Evolutionary conservation across 1,140 invertebrate genomes (phyloP), one percentile per base, ranked within the genome.

Genomic region (Choristoneura fumiferana): DNA sequence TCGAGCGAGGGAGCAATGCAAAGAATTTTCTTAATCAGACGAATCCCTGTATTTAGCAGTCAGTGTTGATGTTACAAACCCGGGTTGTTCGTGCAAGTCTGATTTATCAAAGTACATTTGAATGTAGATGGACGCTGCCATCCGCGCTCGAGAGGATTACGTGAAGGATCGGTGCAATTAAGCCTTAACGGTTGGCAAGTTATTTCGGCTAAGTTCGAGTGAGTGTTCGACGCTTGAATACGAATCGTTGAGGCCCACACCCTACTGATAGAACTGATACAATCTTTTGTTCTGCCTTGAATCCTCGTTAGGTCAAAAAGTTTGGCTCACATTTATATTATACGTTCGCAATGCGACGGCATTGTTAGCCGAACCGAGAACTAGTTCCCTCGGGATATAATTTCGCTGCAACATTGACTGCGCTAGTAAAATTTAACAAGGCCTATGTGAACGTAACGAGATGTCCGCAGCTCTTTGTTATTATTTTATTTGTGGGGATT

Each of bases 381-480:
- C 43, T 49, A 49, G 22, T 17, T 18, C 43, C 43, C 43, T 49
- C 8, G 43, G 43, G 43, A 49, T 29, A 49, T 49, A 33, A 49
- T 49, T 49, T 49, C 22, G 17, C 43, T 49, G 40, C 17, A 49
- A 49, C 43, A 29, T 33, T 49, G n/a, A n/a, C 12, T 6, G 18
- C n/a, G 43, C 43, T 13, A 49, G 22, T 49, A 49, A 49, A 49
- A 49, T 49, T 49, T 49, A 49, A 49, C 43, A 49, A 49, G 43
- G 43, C 10, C 43, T 18, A 49, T 49, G 22, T 22, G 22, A 12
- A 18, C 6, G 43, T 49, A 49, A 49, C 17, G 22, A 49, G 43
- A 49, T 49, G 43, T 45, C 15, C 15, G 18, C 40, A 14, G 43
- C 17, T 49, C 17, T 45, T 49, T 49, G n/a, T 49, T 12, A 49